Conservation (phyloP, 2,113 vertebrate genomes). For the Kryptolebias marmoratus region DNA sequence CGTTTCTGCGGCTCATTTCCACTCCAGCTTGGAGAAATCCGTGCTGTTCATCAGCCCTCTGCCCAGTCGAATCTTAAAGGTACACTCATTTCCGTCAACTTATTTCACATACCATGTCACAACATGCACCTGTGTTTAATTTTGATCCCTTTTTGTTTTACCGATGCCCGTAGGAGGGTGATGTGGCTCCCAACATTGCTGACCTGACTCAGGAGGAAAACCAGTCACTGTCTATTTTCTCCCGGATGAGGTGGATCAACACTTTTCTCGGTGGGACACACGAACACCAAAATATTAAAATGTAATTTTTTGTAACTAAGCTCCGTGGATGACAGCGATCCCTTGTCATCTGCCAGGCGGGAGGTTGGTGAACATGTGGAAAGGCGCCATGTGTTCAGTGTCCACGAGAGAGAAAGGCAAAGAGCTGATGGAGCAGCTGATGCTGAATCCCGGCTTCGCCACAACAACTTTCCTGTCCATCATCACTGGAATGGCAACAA, state of each 20-base stretch:
- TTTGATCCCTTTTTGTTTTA: not conserved
- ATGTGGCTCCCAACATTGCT: constrained; percentile 59
- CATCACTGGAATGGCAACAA: constrained; percentile 46
- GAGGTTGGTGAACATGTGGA: constrained; percentile 53
- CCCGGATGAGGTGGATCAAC: constrained; percentile 68
- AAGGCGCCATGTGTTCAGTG: constrained; percentile 72
- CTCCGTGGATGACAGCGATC: not conserved
- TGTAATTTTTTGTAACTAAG: not conserved
- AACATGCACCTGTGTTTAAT: not conserved
- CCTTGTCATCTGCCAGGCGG: constrained; percentile 44
- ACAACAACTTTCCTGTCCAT: constrained; percentile 54
- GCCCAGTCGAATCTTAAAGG: constrained; percentile 68
- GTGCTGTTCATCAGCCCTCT: constrained; percentile 59
- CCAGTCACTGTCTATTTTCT: constrained; percentile 65
- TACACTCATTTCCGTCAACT: not conserved
- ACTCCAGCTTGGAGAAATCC: constrained; percentile 57
- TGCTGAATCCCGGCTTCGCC: constrained; percentile 58
- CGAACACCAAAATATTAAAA: not conserved
- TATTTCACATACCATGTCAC: not conserved
- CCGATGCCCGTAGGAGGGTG: constrained; percentile 7
- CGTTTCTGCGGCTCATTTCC: constrained; percentile 61
- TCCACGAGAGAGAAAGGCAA: constrained; percentile 65
- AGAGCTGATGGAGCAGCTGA: constrained; percentile 62
- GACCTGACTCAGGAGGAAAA: constrained; percentile 74
- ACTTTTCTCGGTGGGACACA: constrained; percentile 53